Conservation (phyloP, 2,113 vertebrate species). For the Egretta garzetta region DNA sequence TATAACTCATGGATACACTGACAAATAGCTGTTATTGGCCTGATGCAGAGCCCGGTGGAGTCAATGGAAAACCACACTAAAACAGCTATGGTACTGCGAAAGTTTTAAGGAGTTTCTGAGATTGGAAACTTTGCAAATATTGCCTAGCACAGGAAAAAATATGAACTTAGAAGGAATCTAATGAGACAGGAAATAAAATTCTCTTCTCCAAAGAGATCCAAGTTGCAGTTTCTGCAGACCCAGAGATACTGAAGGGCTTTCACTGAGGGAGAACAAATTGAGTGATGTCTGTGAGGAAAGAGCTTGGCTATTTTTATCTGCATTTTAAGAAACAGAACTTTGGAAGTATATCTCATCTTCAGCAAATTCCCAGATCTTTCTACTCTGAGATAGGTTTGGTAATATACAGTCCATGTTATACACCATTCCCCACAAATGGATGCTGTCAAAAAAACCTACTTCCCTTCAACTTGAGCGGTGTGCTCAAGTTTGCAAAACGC, state of each 20-base stretch:
- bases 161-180: slow-evolving; percentile 1
- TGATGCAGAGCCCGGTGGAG: not conserved
- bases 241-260: not conserved
- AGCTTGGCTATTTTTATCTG: slow-evolving; percentile 16
- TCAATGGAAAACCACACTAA: not conserved
- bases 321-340: slow-evolving; percentile 7
- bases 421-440: not conserved
- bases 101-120: not conserved
- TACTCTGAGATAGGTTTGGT: not conserved
- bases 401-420: not conserved
- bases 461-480: not conserved
- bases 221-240: not conserved
- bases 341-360: not conserved
- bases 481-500: slow-evolving; percentile 22
- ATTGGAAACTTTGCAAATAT: not conserved
- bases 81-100: not conserved
- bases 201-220: not conserved
- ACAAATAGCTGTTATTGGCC: slow-evolving; percentile 8
- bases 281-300: not conserved
- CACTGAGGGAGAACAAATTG: not conserved
- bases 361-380: not conserved
- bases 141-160: not conserved
- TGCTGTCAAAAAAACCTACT: not conserved
- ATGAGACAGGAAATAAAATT: slow-evolving; percentile 20
- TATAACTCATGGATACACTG: slow-evolving; percentile 1